Base-by-base conservation (phyloP, 2,797 vertebrate genomes). In the Chaenodraco wilsoni region DNA sequence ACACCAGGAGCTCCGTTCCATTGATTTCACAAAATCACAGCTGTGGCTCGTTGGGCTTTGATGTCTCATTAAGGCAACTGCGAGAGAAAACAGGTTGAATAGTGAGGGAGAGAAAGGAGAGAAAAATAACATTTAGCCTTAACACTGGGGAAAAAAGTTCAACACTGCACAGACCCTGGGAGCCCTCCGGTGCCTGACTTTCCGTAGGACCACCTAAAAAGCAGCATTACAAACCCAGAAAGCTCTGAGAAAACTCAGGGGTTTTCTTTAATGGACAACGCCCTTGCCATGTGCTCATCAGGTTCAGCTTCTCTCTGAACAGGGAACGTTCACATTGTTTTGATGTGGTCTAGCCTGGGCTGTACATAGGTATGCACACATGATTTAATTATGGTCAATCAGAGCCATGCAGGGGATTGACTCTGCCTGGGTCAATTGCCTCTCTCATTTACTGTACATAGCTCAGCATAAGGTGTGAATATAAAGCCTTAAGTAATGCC, bases 191-290 rank as follows among this genome's bases (percentile, higher is more conserved):
- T 91, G 89, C 84, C 82, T 89, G 83, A 91, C 87, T 93, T 93
- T 95, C 93, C 86, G 80, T 88, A 87, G 90, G 94, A 95, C 94
- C 94, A 95, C 93, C 93, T 91, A 91, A 94, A 94, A 90, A 81
- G 91, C 89, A 76, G 68, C 82, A 90, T 86, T 82, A 79, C 84
- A 92, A 92, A 93, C 87, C 80, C 87, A 91, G 89, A 90, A 78
- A 88, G 89, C 88, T 87, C 84, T 83, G 83, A 92, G 87, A 88
- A 89, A 91, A 91, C 84, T 93, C 87, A 78, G 56, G 85, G 78
- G 65, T 89, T 93, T 84, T 83, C 81, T 91, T 79, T 72, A 79
- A 82, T 72, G 88, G 89, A 87, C 91, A 88, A 94, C 92, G 83
- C 92, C 93, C 91, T 92, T 61, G 73, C 86, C 87, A 89, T 91